These are phyloP conservation scores for Loripinus fragilis DNA, from an alignment of 2,888 invertebrate species.

Conservation along the genomic window DNA sequence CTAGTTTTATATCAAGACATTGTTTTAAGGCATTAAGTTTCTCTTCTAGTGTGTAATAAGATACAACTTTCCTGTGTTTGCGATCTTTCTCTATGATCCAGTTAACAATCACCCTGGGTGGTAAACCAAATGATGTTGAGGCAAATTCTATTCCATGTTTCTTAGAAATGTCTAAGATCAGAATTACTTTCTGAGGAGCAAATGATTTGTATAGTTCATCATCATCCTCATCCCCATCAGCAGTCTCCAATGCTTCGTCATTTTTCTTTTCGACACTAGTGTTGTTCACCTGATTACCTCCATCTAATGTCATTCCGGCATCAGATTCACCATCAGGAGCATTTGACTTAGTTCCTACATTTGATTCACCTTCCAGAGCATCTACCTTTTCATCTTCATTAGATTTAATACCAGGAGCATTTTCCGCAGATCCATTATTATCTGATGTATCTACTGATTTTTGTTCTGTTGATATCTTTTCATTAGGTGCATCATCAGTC, in stretches of 20 bases:
- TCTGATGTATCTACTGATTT: neutral
- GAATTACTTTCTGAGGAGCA: slow-evolving; percentile 51
- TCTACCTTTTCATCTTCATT: neutral
- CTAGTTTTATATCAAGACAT: slow-evolving; percentile 2
- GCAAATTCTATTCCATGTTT: slow-evolving; percentile 61
- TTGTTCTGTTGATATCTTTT: neutral
- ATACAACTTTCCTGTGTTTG: slow-evolving; percentile 46
- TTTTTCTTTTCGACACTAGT: neutral
- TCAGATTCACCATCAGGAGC: neutral
- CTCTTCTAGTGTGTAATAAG: slow-evolving; percentile 44
- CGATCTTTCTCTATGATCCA: slow-evolving; percentile 61
- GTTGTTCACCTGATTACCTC: neutral
- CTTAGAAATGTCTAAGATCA: slow-evolving; percentile 57
- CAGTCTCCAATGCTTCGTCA: neutral
- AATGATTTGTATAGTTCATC: slow-evolving; percentile 55
- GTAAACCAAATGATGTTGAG: slow-evolving; percentile 56
- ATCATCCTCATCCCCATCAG: slow-evolving; percentile 21
- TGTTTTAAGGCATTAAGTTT: slow-evolving; percentile 36
- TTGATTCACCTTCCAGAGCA: neutral
- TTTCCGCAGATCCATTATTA: neutral
- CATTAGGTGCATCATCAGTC: neutral
- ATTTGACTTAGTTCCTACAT: neutral
- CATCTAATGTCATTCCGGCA: too few relatives aligned
- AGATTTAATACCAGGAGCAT: neutral
- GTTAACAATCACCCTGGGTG: slow-evolving; percentile 51